phyloP scores from a whole-genome alignment of 1,140 invertebrate genomes.

The Nomia melanderi region DNA sequence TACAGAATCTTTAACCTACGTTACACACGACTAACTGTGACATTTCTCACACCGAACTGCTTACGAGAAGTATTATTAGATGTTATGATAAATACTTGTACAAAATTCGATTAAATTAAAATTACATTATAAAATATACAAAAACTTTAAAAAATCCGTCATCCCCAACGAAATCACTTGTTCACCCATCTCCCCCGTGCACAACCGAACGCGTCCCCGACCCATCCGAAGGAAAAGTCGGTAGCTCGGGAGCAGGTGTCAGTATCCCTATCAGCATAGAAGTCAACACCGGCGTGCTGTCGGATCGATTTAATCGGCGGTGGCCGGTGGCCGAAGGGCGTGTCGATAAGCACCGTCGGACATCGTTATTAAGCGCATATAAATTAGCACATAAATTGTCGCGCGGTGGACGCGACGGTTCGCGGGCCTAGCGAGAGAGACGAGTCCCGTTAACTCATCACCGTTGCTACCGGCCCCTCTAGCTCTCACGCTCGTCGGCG shows the following conservation, averaged over 20 bases:
- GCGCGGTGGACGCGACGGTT: constrained; percentile 58
- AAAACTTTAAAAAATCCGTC: no score
- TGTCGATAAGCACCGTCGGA: constrained; percentile 79
- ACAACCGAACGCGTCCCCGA: no score
- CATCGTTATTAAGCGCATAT: constrained; percentile 82
- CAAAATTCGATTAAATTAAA: no score
- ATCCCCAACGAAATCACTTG: no score
- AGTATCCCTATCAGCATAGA: not conserved
- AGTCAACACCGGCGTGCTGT: constrained; percentile 34
- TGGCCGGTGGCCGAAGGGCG: constrained; percentile 73
- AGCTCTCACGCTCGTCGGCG: not conserved
- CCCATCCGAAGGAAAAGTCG: no score
- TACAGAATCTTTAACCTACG: no score
- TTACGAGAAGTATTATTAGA: no score
- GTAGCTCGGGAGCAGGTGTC: not conserved
- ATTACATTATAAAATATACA: no score
- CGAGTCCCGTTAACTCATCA: constrained; percentile 23
- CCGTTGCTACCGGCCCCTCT: not conserved
- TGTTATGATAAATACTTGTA: no score
- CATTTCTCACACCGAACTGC: no score
- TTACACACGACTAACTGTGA: no score
- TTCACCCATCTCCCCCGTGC: no score
- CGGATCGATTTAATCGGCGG: constrained; percentile 69
- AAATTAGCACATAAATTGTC: constrained; percentile 82
- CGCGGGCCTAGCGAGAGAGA: constrained; percentile 44